Evolutionary conservation across 2,113 vertebrate genomes (phyloP).

Genomic region (Cariama cristata): DNA sequence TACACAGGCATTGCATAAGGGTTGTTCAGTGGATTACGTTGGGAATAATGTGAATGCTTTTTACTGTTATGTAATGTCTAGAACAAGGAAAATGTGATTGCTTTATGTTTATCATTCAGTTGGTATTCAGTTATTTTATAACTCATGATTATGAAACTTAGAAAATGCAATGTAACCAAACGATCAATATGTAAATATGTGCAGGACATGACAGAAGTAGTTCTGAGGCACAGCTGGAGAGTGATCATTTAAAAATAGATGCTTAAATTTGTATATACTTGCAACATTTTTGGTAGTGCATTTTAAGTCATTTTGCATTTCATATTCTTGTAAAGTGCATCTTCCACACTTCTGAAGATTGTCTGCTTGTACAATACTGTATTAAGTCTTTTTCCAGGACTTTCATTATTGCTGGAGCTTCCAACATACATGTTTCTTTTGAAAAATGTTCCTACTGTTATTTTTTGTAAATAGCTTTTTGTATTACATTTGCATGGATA

Average conservation of each 20-base stretch:
- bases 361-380: constrained; percentile 55
- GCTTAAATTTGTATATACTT: constrained; percentile 53
- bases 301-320: constrained; percentile 43
- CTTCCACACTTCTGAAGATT: background rate
- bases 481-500: constrained; percentile 85
- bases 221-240: constrained; percentile 1
- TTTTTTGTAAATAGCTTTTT: constrained; percentile 79
- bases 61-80: background rate
- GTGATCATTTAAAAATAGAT: background rate
- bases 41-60: background rate
- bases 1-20: background rate
- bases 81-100: background rate
- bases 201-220: background rate
- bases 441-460: constrained; percentile 55
- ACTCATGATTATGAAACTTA: background rate
- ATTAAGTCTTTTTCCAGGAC: constrained; percentile 44
- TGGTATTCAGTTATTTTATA: background rate
- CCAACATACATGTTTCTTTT: constrained; percentile 52
- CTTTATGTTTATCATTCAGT: background rate
- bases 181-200: background rate
- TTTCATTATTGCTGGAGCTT: constrained; percentile 70
- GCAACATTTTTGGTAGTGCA: background rate
- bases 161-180: background rate
- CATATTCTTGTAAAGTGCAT: constrained; percentile 47
- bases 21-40: background rate